Base-by-base conservation (phyloP, 2,797 vertebrate genomes). In the Neosilurus mollespiculum region DNA sequence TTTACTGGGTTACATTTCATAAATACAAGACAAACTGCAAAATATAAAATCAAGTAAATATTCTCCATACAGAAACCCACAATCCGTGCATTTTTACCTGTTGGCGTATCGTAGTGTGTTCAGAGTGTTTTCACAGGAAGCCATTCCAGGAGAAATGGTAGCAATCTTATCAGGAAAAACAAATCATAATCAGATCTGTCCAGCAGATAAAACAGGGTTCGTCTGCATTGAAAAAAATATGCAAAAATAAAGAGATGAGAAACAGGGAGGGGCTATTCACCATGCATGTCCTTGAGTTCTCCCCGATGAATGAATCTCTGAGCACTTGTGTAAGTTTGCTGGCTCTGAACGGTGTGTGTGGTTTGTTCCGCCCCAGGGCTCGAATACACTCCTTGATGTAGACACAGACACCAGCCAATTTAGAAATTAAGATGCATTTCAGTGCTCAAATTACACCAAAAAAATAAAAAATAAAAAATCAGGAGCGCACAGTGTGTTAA, bases 251-350 rank as follows among this genome's bases (percentile, higher is more conserved):
- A 53, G 2, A 4, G 59, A 11, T 70, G 49, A n/a, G 34, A 56
- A 67, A 61, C 9, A 43, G 4, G 0, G 4, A 14, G 4, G 20
- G 65, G 59, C 56, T 34, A 90, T 91, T 95, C 92, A 99, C 98
- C 98, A 99, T 99, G 92, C 98, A 99, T 73, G 98, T 99, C 90
- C 97, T 96, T 5, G 98, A 99, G 87, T 99, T 99, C 93, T 99
- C 97, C 87, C 98, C 97, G 58, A 99, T 99, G 91, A 99, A 99
- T n/a, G 98, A 99, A 93, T 99, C 98, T 93, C 98, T 92, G 84
- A 99, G 95, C 91, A 99, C 97, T 93, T 99, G 97, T 87, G 98
- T 99, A 90, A 99, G 97, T 93, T 99, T 99, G 93, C 98, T 99
- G 89, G 98, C 98, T 95, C 98, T 95, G 91, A 99, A 99, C 0